Base-by-base conservation (phyloP, 2,797 vertebrate genomes). In the Gymnocypris eckloni region DNA sequence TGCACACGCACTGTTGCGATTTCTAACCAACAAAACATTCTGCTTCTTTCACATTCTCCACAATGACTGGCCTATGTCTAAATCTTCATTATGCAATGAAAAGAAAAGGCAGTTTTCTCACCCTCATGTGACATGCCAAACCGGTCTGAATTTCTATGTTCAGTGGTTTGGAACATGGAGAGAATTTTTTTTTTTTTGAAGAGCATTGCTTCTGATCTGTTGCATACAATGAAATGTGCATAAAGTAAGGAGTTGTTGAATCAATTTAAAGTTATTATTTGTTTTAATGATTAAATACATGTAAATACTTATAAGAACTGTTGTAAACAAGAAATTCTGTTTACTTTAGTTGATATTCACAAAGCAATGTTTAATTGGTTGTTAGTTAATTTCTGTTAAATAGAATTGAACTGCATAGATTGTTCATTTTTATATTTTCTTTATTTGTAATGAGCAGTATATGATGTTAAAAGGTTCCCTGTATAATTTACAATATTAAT, bases 1-100 rank as follows among this genome's bases (percentile, higher is more conserved):
- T 18, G 75, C 64, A 20, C 56, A 66, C 22, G 15, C 25, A 83
- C 43, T 77, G 20, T 81, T 48, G 71, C 15, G 12, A 64, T 67
- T 75, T 75, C 69, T 48, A 28, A 66, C 33, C 41, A 72, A 37
- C 37, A 73, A 79, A 80, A 48, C 20, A 37, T 50, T 61, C 43
- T 67, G 71, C 72, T 41, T 78, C 20, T 59, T 78, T 78, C 52
- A 41, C 11, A 13, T 41, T 39, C 37, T 59, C 52, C 33, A 59
- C 75, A 77, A 56, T 56, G 33, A 39, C 48, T 77, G 18, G 33
- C 18, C 22, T 41, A 15, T 77, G 28, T 33, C 70, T 48, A 12
- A 15, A 16, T 48, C 13, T 48, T 73, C 33, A 9, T 67, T 28
- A 28, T 73, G n/a, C 56, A 12, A 18, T 37, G 13, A 28, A 37